phyloP scores from a whole-genome alignment of 2,888 invertebrate genomes.

The Callosobruchus maculatus region DNA sequence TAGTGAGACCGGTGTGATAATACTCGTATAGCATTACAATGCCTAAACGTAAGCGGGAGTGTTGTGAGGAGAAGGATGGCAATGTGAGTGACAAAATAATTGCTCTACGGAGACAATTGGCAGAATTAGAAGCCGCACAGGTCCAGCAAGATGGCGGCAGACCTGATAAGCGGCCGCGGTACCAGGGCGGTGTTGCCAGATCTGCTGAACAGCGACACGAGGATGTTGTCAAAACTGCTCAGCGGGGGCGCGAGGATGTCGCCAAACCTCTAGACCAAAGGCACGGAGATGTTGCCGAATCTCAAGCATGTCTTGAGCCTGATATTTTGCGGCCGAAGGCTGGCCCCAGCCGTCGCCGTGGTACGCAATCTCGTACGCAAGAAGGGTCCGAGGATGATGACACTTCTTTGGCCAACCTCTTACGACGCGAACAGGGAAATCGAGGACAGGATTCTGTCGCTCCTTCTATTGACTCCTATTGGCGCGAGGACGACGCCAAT shows the following conservation, averaged over 20 bases:
- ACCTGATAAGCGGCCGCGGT: too few species aligned
- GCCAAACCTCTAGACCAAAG: neutral
- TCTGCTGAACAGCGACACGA: neutral
- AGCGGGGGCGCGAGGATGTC: neutral
- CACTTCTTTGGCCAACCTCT: too few species aligned
- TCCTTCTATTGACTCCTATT: too few species aligned
- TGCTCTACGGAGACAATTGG: neutral
- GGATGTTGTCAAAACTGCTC: too few species aligned
- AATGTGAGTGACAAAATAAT: neutral
- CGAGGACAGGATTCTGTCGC: too few species aligned
- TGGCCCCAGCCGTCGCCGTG: neutral
- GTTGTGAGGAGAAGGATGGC: neutral
- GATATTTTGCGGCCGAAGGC: neutral
- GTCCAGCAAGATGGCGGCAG: neutral
- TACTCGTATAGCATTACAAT: neutral
- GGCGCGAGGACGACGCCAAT: too few species aligned
- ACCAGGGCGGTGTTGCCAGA: neutral
- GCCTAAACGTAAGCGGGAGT: neutral
- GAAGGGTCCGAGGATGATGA: too few species aligned
- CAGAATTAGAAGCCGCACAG: neutral
- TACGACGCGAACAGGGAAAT: too few species aligned
- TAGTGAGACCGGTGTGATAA: neutral
- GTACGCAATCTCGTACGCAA: too few species aligned
- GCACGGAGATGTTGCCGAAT: neutral
- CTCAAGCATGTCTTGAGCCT: neutral